Percentiles rank a stretch among this genome's conserved stretches.
Evolutionary conservation across 2,888 invertebrate species (phyloP).

Genomic region (Microctonus brassicae): DNA sequence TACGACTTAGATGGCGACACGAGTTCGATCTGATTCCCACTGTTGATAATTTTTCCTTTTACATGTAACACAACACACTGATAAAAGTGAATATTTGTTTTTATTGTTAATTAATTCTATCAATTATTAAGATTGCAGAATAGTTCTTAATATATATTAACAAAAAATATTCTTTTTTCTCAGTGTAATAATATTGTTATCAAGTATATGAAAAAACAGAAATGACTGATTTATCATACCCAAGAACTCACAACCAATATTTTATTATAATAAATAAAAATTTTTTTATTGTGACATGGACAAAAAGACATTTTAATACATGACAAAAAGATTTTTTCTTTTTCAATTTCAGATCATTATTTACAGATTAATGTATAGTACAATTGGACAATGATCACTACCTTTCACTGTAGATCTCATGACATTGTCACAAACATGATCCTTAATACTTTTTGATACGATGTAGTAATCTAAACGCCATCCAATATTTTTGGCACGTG

Average conservation of each 20-base stretch:
- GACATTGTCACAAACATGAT: constrained; percentile 85
- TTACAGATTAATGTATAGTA: constrained; percentile 78
- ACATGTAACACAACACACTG: no score
- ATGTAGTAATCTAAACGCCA: constrained; percentile 99
- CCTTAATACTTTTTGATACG: constrained; percentile 83
- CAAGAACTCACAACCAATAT: background rate
- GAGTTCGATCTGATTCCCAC: background rate
- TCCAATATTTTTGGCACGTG: constrained; percentile 91
- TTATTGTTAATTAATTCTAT: no score
- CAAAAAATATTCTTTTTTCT: no score
- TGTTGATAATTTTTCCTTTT: no score
- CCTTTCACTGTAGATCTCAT: constrained; percentile 88
- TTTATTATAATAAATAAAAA: background rate
- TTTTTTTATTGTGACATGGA: background rate
- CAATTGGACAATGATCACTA: constrained; percentile 96
- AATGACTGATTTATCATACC: no score
- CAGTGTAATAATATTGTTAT: no score
- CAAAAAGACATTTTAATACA: background rate
- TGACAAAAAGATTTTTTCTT: background rate
- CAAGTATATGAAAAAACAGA: no score
- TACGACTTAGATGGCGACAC: constrained; percentile 1
- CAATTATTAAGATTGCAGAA: no score
- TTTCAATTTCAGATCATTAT: background rate
- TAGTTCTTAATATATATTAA: no score
- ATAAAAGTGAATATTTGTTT: no score